These are phyloP conservation scores for Borostomias antarcticus DNA, from an alignment of 2,797 vertebrate species.

Conservation along the genomic window DNA sequence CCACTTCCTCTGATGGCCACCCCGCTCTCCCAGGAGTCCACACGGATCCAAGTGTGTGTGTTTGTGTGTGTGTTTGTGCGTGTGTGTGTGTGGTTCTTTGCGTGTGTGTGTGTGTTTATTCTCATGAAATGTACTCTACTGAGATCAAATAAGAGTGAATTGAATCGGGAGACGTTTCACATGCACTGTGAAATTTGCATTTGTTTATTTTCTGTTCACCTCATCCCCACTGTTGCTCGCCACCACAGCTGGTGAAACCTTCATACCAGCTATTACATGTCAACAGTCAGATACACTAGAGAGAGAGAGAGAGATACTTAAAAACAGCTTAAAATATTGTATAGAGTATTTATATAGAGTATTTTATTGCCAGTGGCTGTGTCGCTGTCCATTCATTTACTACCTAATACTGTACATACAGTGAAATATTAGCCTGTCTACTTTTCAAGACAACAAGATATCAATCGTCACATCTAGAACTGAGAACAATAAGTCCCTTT, in stretches of 20 bases:
- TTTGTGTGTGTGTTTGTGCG: not conserved
- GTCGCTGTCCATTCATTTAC: not conserved
- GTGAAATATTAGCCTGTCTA: not conserved
- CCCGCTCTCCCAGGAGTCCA: not conserved
- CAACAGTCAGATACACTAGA: not conserved
- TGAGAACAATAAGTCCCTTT: no score
- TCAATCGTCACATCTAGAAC: no score
- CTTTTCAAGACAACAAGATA: not conserved
- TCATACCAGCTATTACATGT: slow-evolving; percentile 9
- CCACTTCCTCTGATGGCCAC: slow-evolving; percentile 28
- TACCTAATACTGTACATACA: no score
- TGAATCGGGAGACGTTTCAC: slow-evolving; percentile 32
- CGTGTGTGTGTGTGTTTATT: slow-evolving; percentile 11
- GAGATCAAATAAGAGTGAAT: slow-evolving; percentile 52
- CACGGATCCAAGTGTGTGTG: no score
- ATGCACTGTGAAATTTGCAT: slow-evolving; percentile 2
- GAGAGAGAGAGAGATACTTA: no score
- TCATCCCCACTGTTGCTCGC: slow-evolving; percentile 16
- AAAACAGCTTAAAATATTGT: not conserved
- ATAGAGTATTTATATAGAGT: not conserved
- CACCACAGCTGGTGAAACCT: slow-evolving; percentile 51
- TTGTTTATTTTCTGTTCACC: slow-evolving; percentile 27
- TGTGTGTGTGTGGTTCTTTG: slow-evolving; percentile 5
- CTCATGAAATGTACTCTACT: slow-evolving; percentile 41
- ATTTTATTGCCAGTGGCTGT: not conserved